Conservation (phyloP, 2,113 vertebrate genomes). For the Pitta sordida region DNA sequence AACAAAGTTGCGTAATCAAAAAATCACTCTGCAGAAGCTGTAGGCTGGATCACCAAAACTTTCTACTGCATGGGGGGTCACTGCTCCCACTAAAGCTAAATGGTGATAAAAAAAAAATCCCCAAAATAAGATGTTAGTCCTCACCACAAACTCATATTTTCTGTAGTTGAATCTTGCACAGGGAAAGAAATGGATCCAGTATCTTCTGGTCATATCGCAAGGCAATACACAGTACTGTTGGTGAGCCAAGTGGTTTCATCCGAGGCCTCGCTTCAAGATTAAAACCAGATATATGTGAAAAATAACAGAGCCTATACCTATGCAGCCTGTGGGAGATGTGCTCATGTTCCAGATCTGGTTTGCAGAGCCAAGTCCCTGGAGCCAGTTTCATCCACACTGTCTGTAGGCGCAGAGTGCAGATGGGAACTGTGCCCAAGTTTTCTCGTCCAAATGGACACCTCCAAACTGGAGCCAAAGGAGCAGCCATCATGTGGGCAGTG, state of each 20-base stretch:
- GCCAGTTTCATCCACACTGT: not conserved
- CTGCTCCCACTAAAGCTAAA: not conserved
- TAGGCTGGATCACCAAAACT: not conserved
- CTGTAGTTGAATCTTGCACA: not conserved
- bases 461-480: not conserved
- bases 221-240: not conserved
- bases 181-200: not conserved
- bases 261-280: conserved; percentile 26
- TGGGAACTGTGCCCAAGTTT: not conserved
- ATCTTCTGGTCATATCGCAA: not conserved
- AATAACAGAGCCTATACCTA: conserved; percentile 27
- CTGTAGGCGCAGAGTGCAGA: not conserved
- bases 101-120: not conserved
- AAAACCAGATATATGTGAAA: conserved; percentile 38
- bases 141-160: not conserved
- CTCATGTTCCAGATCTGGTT: not conserved
- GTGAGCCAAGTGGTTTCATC: conserved; percentile 2
- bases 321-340: not conserved
- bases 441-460: not conserved
- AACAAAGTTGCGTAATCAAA: not conserved
- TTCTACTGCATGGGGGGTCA: not conserved
- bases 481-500: conserved; percentile 3
- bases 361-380: conserved; percentile 23
- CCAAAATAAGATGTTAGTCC: not conserved
- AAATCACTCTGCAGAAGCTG: not conserved